phyloP scores from a whole-genome alignment of 1,140 invertebrate species.

The Atopsyche davidsoni region DNA sequence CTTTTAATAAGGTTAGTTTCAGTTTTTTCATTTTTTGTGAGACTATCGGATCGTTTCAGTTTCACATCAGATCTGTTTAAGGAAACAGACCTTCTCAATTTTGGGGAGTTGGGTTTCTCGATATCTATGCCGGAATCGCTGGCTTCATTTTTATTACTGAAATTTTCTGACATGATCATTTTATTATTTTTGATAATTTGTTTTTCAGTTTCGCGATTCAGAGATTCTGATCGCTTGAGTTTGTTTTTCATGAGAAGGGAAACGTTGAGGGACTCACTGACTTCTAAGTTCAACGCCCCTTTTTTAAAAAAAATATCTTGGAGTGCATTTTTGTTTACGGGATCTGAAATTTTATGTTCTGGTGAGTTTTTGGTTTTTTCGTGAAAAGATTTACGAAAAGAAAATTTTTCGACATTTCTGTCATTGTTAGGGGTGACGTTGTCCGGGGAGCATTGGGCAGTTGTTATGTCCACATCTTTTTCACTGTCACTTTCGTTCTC shows the following conservation, averaged over 20 bases:
- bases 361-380: constrained; percentile 15
- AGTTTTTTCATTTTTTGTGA: constrained; percentile 76
- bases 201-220: constrained; percentile 43
- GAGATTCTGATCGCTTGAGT: constrained; percentile 55
- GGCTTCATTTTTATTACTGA: constrained; percentile 19
- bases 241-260: constrained; percentile 27
- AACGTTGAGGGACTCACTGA: constrained; percentile 14
- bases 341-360: constrained; percentile 10
- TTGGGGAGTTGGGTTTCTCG: constrained; percentile 23
- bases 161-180: constrained; percentile 22
- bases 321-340: constrained; percentile 16
- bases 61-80: constrained; percentile 43
- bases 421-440: constrained; percentile 35
- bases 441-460: constrained; percentile 35
- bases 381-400: constrained; percentile 20
- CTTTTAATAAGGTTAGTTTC: constrained; percentile 72
- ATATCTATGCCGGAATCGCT: constrained; percentile 18
- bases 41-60: constrained; percentile 48
- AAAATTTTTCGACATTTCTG: constrained; percentile 31
- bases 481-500: constrained; percentile 27
- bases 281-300: constrained; percentile 16
- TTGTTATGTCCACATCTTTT: constrained; percentile 40
- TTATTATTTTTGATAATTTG: constrained; percentile 27
- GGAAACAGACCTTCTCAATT: constrained; percentile 41
- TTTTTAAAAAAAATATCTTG: constrained; percentile 28